A percentile compares a stretch with the other conserved stretches of the same genome.
These are phyloP conservation scores for Harpalus rufipes DNA, from an alignment of 2,888 invertebrate genomes.

Conservation along the genomic window DNA sequence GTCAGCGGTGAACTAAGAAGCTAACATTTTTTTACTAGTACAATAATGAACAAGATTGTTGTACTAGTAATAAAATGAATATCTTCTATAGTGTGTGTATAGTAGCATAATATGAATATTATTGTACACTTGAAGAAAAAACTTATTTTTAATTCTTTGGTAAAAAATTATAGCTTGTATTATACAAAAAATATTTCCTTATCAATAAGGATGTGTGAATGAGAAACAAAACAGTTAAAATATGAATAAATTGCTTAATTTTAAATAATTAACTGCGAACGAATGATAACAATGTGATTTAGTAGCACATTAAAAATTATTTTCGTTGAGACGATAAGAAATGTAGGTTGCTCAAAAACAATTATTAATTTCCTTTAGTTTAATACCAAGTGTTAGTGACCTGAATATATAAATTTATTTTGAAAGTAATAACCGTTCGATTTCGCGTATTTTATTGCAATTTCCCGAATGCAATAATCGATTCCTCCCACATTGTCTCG, in stretches of 20 bases:
- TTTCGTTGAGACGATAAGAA: constrained; percentile 12
- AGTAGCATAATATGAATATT: too few species aligned
- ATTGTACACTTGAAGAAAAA: too few species aligned
- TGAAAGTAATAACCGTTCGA: not conserved
- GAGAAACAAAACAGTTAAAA: not conserved
- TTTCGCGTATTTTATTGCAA: not conserved
- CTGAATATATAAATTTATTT: not conserved
- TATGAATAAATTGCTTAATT: constrained; percentile 5
- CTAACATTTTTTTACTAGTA: too few species aligned
- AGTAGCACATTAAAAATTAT: not conserved
- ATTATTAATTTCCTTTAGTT: not conserved
- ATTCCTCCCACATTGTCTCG: not conserved
- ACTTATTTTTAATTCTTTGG: too few species aligned
- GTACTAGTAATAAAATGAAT: too few species aligned
- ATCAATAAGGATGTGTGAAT: constrained; percentile 15
- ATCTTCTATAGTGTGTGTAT: too few species aligned
- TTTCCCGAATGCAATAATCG: not conserved
- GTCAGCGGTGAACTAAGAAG: too few species aligned
- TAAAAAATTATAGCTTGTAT: too few species aligned
- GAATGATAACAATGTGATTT: not conserved
- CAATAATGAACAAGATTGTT: too few species aligned
- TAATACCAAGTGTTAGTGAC: not conserved
- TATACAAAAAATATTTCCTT: not conserved
- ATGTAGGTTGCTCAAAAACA: constrained; percentile 10
- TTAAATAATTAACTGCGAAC: not conserved